Conservation (phyloP, 2,888 invertebrate species). For the Trypoxylon attenuatum region DNA sequence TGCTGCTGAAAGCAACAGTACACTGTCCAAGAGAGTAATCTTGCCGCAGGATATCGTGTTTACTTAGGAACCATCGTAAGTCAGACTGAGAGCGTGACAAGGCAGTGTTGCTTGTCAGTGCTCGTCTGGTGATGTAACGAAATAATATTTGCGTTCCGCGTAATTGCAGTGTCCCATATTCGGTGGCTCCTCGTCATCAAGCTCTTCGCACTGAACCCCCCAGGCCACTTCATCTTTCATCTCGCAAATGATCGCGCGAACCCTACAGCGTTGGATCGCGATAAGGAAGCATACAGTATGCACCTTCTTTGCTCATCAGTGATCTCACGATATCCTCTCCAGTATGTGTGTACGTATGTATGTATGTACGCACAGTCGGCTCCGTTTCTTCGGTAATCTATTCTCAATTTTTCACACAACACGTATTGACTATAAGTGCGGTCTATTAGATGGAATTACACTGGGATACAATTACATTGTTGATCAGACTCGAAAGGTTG, state of each 20-base stretch:
- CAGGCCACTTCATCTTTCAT: conserved; percentile 8
- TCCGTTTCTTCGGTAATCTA: too few species aligned
- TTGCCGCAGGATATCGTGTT: not conserved
- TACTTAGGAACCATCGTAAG: conserved; percentile 33
- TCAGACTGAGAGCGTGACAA: conserved; percentile 30
- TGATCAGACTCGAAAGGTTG: too few species aligned
- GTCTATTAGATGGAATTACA: too few species aligned
- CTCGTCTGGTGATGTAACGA: conserved; percentile 42
- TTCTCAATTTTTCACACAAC: too few species aligned
- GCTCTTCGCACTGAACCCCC: conserved; percentile 23
- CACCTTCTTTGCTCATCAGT: too few species aligned
- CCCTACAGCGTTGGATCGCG: too few species aligned
- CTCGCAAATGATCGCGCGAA: conserved; percentile 1
- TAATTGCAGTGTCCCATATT: conserved; percentile 53
- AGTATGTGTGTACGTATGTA: too few species aligned
- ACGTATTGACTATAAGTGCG: too few species aligned
- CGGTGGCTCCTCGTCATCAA: conserved; percentile 20
- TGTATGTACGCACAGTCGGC: too few species aligned
- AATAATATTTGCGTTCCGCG: conserved; percentile 48
- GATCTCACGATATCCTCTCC: too few species aligned
- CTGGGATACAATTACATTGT: too few species aligned
- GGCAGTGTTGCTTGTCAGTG: conserved; percentile 20
- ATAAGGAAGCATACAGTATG: too few species aligned
- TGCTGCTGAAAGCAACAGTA: not conserved
- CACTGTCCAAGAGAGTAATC: not conserved